phyloP scores from a whole-genome alignment of 2,888 invertebrate species.

The Acrobasis consociella region DNA sequence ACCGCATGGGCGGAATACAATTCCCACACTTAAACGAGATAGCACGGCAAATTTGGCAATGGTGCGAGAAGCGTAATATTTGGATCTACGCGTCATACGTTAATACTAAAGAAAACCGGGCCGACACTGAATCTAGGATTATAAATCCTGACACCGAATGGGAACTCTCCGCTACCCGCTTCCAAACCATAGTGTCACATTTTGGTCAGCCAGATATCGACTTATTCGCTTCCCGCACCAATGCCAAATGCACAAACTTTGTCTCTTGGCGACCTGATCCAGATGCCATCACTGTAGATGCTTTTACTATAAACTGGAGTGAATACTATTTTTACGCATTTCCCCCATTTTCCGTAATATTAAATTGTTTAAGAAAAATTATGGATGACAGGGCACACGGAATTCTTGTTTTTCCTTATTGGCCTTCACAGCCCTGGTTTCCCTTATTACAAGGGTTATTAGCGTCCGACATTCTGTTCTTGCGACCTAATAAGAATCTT shows the following conservation, averaged over 20 bases:
- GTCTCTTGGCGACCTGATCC: slow-evolving; percentile 32
- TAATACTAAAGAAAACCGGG: slow-evolving; percentile 40
- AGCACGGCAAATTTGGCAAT: too few relatives aligned
- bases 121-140: slow-evolving; percentile 36
- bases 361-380: slow-evolving; percentile 30
- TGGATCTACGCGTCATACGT: slow-evolving; percentile 46
- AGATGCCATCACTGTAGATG: slow-evolving; percentile 26
- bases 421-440: slow-evolving; percentile 38
- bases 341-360: slow-evolving; percentile 29
- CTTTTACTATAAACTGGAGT: slow-evolving; percentile 30
- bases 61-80: slow-evolving; percentile 26
- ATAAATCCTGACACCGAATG: slow-evolving; percentile 35
- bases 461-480: slow-evolving; percentile 28
- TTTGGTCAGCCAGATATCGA: slow-evolving; percentile 31
- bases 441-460: slow-evolving; percentile 29
- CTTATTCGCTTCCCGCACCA: slow-evolving; percentile 32
- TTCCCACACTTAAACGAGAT: too few relatives aligned
- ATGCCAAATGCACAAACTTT: slow-evolving; percentile 30
- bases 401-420: slow-evolving; percentile 36
- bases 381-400: slow-evolving; percentile 34
- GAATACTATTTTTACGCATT: slow-evolving; percentile 30
- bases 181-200: slow-evolving; percentile 18
- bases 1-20: too few relatives aligned
- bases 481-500: slow-evolving; percentile 29
- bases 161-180: slow-evolving; percentile 30